A percentile compares a stretch with the other conserved stretches of the same genome.
Conservation (phyloP, 2,113 vertebrate species). For the Podilymbus podiceps region DNA sequence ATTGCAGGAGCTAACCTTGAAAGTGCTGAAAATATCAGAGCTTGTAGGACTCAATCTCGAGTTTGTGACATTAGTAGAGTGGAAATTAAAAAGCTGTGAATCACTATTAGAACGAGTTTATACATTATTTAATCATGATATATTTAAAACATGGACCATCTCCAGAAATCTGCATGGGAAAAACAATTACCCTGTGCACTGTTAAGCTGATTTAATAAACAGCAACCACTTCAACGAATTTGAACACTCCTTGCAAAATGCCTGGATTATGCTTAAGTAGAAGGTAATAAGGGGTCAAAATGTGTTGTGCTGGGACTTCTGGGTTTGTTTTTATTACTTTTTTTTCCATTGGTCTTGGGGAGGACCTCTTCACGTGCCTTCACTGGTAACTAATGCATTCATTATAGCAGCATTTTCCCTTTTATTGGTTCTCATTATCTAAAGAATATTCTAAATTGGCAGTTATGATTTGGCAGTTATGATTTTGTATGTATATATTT, state of each 20-base stretch:
- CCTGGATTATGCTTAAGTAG: background rate
- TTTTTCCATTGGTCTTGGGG: background rate
- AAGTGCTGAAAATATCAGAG: background rate
- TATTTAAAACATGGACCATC: background rate
- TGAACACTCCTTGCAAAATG: background rate
- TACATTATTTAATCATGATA: background rate
- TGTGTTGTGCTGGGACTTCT: background rate
- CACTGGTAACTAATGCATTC: background rate
- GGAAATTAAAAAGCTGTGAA: background rate
- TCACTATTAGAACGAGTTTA: background rate
- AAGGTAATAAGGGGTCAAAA: background rate
- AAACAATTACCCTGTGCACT: background rate
- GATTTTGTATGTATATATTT: background rate
- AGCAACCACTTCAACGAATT: background rate
- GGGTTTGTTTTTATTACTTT: background rate
- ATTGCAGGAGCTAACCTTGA: background rate
- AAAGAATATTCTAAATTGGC: background rate
- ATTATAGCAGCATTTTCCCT: background rate
- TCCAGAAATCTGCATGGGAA: background rate
- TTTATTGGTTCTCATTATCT: background rate
- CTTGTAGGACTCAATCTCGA: background rate
- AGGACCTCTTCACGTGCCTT: background rate
- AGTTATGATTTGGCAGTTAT: background rate
- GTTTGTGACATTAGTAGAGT: background rate
- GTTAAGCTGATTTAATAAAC: background rate